Base-by-base conservation (phyloP, 2,797 vertebrate genomes). In the Dendrocincla tyrannina region DNA sequence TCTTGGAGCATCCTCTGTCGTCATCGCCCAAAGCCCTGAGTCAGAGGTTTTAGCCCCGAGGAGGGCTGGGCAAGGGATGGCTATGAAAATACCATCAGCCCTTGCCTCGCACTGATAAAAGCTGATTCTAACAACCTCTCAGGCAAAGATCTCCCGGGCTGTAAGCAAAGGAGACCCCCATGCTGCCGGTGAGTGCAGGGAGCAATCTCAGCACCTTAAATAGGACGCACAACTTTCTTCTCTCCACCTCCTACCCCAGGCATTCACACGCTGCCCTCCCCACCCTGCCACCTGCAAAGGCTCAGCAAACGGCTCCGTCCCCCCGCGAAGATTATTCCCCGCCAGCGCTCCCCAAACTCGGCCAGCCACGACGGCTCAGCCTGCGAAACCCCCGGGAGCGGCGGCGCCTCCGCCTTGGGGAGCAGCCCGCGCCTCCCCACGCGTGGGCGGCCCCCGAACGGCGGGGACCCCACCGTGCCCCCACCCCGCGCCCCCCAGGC, bases 181-280 rank as follows among this genome's bases (percentile, higher is more conserved):
- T 1, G 3, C 35, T 64, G 11, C 41, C 13, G 41, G 39, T 52
- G 55, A 56, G 53, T 2, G 28, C 37, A 41, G 33, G 28, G 9
- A 77, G n/a, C 68, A 85, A 77, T n/a, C 55, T 50, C 85, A 83
- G 44, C 41, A 22, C 7, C 32, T 50, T 37, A 42, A 87, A 77
- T 47, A 63, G 23, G 7, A 73, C 19, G 30, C 53, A 80, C n/a
- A 91, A 94, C 87, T 96, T 95, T 79, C 49, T 50, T 13, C 8
- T 41, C 10, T 9, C 53, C 35, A 3, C 7, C 59, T 73, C 74
- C 78, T 16, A 56, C 50, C 72, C 2, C 3, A 5, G 78, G 28
- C 74, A 8, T 23, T 9, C 23, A 19, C 13, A 60, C 17, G 30
- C 56, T 2, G 2, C 77, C 53, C 37, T 4, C 58, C 67, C 19